Percentiles rank a stretch among this genome's conserved stretches.
Evolutionary conservation across 1,140 invertebrate genomes (phyloP).

Genomic region (Hyphantria cunea): DNA sequence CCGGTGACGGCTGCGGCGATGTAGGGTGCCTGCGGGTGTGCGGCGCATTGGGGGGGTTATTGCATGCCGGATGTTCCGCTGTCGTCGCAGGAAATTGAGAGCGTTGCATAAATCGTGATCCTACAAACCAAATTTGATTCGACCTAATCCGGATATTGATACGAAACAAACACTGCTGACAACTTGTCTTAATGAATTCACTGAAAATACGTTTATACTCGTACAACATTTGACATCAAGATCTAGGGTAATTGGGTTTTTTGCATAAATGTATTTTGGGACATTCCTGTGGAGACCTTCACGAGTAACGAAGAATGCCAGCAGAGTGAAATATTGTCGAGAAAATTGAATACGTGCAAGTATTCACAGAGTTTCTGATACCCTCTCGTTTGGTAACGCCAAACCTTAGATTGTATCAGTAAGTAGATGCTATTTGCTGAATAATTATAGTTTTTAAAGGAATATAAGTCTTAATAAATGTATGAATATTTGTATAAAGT

Average conservation of each 20-base stretch:
- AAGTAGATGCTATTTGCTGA: slow-evolving; percentile 8
- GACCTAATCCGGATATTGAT: slow-evolving; percentile 79
- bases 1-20: slow-evolving; percentile 41
- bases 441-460: background rate
- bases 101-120: slow-evolving; percentile 78
- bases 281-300: slow-evolving; percentile 49
- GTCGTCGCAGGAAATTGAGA: slow-evolving; percentile 81
- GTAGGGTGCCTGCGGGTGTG: slow-evolving; percentile 32
- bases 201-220: background rate
- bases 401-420: slow-evolving; percentile 18
- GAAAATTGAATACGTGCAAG: slow-evolving; percentile 75
- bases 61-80: slow-evolving; percentile 75
- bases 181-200: slow-evolving; percentile 53
- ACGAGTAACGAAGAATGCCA: slow-evolving; percentile 55
- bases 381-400: slow-evolving; percentile 18
- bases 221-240: slow-evolving; percentile 16
- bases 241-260: slow-evolving; percentile 43
- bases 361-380: slow-evolving; percentile 48
- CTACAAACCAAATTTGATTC: slow-evolving; percentile 78
- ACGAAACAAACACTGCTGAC: slow-evolving; percentile 64
- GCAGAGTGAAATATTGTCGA: slow-evolving; percentile 69
- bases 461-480: no score
- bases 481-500: no score
- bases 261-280: slow-evolving; percentile 57
- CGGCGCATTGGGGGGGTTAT: slow-evolving; percentile 36